Conservation (phyloP, 2,888 invertebrate genomes). For the Coelopa pilipes region DNA sequence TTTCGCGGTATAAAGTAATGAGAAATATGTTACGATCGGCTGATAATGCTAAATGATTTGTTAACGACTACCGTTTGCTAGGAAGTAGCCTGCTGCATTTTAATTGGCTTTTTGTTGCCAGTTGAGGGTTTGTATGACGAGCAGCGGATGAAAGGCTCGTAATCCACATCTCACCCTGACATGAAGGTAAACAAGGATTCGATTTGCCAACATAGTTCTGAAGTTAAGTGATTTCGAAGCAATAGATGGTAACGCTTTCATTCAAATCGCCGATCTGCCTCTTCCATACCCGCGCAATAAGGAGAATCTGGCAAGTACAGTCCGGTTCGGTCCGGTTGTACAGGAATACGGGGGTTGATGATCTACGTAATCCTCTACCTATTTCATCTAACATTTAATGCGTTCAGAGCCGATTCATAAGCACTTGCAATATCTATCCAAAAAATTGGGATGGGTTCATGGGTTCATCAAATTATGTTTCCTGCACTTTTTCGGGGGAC, state of each 20-base stretch:
- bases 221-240: conserved; percentile 35
- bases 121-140: not conserved
- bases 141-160: conserved; percentile 4
- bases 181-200: conserved; percentile 31
- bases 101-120: conserved; percentile 29
- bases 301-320: not conserved
- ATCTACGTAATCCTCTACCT: too few species aligned
- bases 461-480: not conserved
- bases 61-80: not conserved
- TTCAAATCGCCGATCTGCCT: not conserved
- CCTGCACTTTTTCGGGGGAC: not conserved
- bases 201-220: conserved; percentile 2
- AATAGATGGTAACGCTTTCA: conserved; percentile 22
- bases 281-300: not conserved
- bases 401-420: too few species aligned
- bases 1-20: not conserved
- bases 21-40: not conserved
- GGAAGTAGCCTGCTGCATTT: not conserved
- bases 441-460: too few species aligned
- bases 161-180: conserved; percentile 28
- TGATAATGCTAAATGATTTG: not conserved
- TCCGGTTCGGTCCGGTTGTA: too few species aligned
- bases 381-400: too few species aligned
- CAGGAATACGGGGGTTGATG: too few species aligned
- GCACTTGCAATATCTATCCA: too few species aligned